A percentile compares a stretch with the other conserved stretches of the same genome.
Conservation (phyloP, 2,113 vertebrate genomes). For the Ochotona princeps region DNA sequence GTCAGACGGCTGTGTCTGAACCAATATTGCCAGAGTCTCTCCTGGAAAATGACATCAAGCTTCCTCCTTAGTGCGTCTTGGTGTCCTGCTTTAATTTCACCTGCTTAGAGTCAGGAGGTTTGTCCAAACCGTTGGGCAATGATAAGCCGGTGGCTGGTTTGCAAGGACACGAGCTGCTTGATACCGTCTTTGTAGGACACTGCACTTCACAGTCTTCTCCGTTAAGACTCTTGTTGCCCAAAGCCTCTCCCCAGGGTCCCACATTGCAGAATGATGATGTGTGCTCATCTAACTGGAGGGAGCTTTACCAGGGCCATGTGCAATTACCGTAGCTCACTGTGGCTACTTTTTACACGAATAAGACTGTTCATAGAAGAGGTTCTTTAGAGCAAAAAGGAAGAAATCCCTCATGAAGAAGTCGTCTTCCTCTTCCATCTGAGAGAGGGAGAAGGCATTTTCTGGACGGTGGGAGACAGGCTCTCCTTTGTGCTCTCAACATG, state of each 20-base stretch:
- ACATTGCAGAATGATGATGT: background rate
- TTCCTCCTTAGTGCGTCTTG: background rate
- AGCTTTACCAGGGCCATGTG: background rate
- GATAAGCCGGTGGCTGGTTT: background rate
- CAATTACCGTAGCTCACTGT: background rate
- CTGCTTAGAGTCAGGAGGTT: background rate
- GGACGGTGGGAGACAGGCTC: background rate
- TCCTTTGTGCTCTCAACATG: background rate
- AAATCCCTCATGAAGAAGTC: background rate
- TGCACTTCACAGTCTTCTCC: background rate
- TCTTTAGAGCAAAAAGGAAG: slow-evolving; percentile 8
- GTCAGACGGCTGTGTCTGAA: background rate
- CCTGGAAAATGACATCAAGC: background rate
- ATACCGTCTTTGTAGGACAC: background rate
- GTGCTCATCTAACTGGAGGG: background rate
- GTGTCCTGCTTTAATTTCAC: background rate
- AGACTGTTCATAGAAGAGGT: background rate
- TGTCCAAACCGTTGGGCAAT: background rate
- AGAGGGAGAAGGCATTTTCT: background rate
- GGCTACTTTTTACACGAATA: background rate
- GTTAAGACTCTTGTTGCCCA: background rate
- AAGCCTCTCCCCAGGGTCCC: background rate
- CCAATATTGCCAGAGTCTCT: background rate
- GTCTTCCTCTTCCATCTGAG: background rate
- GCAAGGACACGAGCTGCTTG: background rate